Conservation (phyloP, 2,113 vertebrate species). For the Herpailurus yagouaroundi region DNA sequence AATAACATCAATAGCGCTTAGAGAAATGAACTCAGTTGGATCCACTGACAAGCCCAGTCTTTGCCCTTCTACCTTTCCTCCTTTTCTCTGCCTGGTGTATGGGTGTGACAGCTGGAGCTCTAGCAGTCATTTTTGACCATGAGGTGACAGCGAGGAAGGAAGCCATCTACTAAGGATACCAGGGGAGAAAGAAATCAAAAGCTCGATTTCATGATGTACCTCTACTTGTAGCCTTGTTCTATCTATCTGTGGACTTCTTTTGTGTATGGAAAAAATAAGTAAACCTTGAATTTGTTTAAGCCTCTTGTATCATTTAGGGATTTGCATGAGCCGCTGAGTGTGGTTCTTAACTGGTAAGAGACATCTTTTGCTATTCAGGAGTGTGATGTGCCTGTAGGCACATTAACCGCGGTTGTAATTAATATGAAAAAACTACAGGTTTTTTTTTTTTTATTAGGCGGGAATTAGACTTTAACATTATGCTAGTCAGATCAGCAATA, state of each 20-base stretch:
- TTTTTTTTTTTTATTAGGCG: background rate
- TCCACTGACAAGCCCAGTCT: background rate
- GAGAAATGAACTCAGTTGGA: background rate
- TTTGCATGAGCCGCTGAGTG: background rate
- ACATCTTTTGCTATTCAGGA: background rate
- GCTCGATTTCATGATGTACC: background rate
- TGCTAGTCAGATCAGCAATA: background rate
- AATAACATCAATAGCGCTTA: background rate
- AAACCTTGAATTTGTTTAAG: background rate
- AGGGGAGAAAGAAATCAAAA: background rate
- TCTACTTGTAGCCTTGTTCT: background rate
- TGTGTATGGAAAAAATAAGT: background rate
- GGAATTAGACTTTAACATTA: background rate
- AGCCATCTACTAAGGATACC: background rate
- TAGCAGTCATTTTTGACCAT: background rate
- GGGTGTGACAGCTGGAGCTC: background rate
- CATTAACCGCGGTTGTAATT: background rate
- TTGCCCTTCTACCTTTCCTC: background rate
- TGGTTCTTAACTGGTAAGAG: background rate
- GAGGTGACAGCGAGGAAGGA: background rate
- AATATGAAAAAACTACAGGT: conserved; percentile 38
- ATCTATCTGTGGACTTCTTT: background rate
- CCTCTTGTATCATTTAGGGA: background rate
- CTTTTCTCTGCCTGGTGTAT: background rate
- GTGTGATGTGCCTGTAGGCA: background rate